These are phyloP conservation scores for Hassar affinis DNA, from an alignment of 2,113 vertebrate species.

Conservation along the genomic window DNA sequence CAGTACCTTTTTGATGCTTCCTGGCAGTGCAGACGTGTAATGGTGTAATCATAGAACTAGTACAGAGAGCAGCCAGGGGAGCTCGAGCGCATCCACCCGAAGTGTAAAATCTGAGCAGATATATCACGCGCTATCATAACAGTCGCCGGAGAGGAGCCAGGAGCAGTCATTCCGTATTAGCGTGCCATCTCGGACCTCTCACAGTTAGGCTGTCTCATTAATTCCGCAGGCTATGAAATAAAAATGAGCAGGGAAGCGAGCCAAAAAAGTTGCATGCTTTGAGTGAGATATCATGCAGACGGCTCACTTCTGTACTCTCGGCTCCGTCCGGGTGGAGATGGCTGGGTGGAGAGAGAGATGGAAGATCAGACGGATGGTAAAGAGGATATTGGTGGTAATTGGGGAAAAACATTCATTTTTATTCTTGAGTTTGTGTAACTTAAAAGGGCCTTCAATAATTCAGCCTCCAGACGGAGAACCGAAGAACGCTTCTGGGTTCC, in stretches of 20 bases:
- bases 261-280: constrained; percentile 21
- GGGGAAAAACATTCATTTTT: not conserved
- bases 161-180: constrained; percentile 25
- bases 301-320: not conserved
- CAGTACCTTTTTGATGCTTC: constrained; percentile 42
- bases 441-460: not conserved
- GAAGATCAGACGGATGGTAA: not conserved
- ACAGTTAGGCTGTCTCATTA: constrained; percentile 36
- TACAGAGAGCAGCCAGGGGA: constrained; percentile 23
- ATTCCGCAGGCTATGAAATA: constrained; percentile 40
- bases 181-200: constrained; percentile 16
- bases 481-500: not conserved
- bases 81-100: constrained; percentile 41
- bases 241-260: constrained; percentile 31
- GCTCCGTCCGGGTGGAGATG: not conserved
- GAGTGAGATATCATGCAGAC: constrained; percentile 37
- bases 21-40: constrained; percentile 2
- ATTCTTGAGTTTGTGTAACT: not conserved
- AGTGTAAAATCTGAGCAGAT: constrained; percentile 44
- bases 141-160: constrained; percentile 20
- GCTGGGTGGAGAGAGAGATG: not conserved
- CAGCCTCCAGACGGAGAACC: not conserved
- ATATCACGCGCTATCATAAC: constrained; percentile 35
- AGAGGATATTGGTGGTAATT: not conserved
- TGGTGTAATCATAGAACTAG: constrained; percentile 38